Conservation (phyloP, 2,888 invertebrate species). For the Caenorhabditis sp. region DNA sequence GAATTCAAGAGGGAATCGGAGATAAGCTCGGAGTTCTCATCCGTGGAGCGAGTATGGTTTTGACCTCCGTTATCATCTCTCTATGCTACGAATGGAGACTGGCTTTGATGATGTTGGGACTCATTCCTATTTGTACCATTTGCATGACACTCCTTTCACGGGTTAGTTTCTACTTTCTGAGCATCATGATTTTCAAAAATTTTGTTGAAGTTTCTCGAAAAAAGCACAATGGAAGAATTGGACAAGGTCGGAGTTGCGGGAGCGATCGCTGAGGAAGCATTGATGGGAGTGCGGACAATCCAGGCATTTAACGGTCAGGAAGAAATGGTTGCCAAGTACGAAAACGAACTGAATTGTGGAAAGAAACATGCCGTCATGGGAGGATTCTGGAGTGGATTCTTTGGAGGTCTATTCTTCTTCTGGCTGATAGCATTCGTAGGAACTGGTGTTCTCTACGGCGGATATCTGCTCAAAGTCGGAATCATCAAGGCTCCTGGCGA, state of each 20-base stretch:
- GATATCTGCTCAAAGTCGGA: constrained; percentile 64
- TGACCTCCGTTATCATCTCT: constrained; percentile 65
- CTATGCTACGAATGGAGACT: constrained; percentile 72
- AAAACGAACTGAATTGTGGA: constrained; percentile 63
- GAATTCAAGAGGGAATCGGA: constrained; percentile 71
- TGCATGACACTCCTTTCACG: constrained; percentile 71
- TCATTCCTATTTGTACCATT: constrained; percentile 68
- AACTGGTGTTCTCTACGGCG: constrained; percentile 70
- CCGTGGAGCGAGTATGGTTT: constrained; percentile 68
- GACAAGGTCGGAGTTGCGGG: constrained; percentile 71
- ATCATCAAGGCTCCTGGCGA: constrained; percentile 70
- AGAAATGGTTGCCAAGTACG: constrained; percentile 70
- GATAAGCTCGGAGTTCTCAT: constrained; percentile 73
- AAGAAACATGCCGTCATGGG: constrained; percentile 69
- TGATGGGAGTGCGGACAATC: constrained; percentile 73
- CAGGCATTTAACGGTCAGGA: constrained; percentile 74
- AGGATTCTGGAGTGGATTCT: constrained; percentile 73
- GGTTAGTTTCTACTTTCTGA: constrained; percentile 40
- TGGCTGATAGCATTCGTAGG: constrained; percentile 70
- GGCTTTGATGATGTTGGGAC: constrained; percentile 70
- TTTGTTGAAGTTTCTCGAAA: constrained; percentile 64
- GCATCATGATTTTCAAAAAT: not conserved
- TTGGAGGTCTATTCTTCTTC: constrained; percentile 74
- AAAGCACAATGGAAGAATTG: constrained; percentile 65
- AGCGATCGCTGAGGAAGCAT: constrained; percentile 72